A percentile compares a stretch with the other conserved stretches of the same genome.
Evolutionary conservation across 1,140 invertebrate species (phyloP).

Genomic region (Sweltsa coloradensis): DNA sequence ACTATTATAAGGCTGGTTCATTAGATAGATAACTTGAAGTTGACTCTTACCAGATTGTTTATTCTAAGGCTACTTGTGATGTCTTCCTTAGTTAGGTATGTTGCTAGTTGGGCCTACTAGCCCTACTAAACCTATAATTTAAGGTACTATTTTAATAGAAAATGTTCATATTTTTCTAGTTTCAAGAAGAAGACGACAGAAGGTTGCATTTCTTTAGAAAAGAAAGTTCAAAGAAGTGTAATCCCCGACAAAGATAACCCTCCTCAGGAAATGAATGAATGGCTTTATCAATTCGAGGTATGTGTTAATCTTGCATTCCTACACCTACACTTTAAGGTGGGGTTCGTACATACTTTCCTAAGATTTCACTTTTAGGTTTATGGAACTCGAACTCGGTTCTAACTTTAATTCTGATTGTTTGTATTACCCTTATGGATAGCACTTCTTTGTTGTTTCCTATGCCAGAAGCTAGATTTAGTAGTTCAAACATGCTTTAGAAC

Average conservation of each 20-base stretch:
- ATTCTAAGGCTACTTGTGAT: background rate
- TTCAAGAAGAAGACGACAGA: constrained; percentile 17
- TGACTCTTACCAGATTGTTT: background rate
- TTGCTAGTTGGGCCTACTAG: background rate
- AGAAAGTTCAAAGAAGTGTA: constrained; percentile 36
- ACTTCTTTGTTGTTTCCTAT: constrained; percentile 2
- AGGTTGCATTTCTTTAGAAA: constrained; percentile 22
- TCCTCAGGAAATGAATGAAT: constrained; percentile 60
- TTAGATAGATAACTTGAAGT: background rate
- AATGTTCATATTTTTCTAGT: constrained; percentile 8
- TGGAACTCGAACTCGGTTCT: background rate
- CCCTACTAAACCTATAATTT: background rate
- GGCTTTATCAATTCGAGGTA: constrained; percentile 66
- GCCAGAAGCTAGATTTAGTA: too few relatives aligned
- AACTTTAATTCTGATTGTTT: background rate
- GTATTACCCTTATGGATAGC: background rate
- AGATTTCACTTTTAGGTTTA: background rate
- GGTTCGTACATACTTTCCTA: background rate
- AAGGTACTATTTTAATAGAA: background rate
- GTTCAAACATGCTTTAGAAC: too few relatives aligned
- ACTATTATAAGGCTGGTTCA: background rate
- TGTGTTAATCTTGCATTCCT: constrained; percentile 15
- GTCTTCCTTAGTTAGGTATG: too few relatives aligned
- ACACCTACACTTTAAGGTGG: background rate
- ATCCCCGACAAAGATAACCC: constrained; percentile 71